Conservation (phyloP, 2,797 vertebrate species). For the Bovichtus variegatus region DNA sequence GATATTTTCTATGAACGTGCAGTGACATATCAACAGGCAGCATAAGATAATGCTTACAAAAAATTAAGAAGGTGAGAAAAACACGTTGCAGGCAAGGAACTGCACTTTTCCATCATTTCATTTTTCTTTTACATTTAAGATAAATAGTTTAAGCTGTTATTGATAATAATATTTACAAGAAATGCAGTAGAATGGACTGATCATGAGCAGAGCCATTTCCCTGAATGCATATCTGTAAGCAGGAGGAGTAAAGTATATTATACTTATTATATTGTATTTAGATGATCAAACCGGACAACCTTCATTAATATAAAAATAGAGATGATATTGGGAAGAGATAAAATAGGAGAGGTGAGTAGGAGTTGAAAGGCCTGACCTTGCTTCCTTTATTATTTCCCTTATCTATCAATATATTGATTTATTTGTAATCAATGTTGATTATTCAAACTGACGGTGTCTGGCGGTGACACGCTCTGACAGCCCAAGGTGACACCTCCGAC, state of each 20-base stretch:
- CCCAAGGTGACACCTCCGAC: not conserved
- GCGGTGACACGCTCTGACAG: not conserved
- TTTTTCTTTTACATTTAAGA: not conserved
- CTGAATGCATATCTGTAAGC: not conserved
- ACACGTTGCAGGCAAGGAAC: not conserved
- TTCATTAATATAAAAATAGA: not conserved
- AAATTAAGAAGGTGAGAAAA: not conserved
- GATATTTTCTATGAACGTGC: not conserved
- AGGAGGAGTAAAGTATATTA: too few species aligned
- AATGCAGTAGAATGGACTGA: not conserved
- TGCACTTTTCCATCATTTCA: not conserved
- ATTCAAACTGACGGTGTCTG: too few species aligned
- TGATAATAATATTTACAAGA: not conserved
- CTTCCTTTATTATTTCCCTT: not conserved
- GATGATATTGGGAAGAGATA: not conserved
- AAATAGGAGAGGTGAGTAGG: not conserved
- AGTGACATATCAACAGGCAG: slow-evolving; percentile 12
- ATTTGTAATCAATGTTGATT: not conserved
- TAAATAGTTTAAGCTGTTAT: not conserved
- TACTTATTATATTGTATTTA: too few species aligned
- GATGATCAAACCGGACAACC: not conserved
- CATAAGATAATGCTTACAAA: slow-evolving; percentile 2
- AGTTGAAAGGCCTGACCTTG: not conserved
- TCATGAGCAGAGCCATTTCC: not conserved
- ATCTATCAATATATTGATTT: not conserved